These are phyloP conservation scores for Actinernus sp. DNA, from an alignment of 92 coral and sea anemone genomes.

Conservation along the genomic window DNA sequence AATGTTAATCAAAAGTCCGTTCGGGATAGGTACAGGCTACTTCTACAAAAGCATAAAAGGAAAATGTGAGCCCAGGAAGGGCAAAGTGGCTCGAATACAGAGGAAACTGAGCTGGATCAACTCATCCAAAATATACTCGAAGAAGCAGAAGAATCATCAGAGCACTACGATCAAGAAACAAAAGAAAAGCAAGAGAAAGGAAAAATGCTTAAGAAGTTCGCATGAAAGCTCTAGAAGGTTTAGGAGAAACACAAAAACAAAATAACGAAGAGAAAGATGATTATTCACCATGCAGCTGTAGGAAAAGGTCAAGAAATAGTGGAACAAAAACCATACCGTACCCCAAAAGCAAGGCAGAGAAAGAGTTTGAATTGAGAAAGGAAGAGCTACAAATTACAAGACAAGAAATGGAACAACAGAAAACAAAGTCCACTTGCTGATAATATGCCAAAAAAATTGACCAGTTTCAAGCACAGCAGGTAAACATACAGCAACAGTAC, in stretches of 20 bases:
- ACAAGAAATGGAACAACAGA: slow-evolving; percentile 43
- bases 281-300: slow-evolving; percentile 12
- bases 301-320: slow-evolving; percentile 37
- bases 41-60: slow-evolving; percentile 26
- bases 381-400: slow-evolving; percentile 42
- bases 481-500: slow-evolving; percentile 38
- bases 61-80: slow-evolving; percentile 47
- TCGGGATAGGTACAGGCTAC: slow-evolving; percentile 49
- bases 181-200: slow-evolving; percentile 47
- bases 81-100: slow-evolving; percentile 34
- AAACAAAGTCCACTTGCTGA: no score
- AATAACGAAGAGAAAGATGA: slow-evolving; percentile 26
- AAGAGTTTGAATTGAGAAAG: slow-evolving; percentile 46
- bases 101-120: slow-evolving; percentile 43
- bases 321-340: slow-evolving; percentile 39
- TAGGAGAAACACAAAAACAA: background rate
- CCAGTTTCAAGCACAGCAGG: slow-evolving; percentile 43
- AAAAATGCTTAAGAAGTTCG: slow-evolving; percentile 54
- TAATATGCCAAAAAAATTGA: slow-evolving; percentile 38
- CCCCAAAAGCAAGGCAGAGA: slow-evolving; percentile 46
- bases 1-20: slow-evolving; percentile 53
- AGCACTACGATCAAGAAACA: slow-evolving; percentile 39
- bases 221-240: slow-evolving; percentile 40
- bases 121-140: slow-evolving; percentile 50
- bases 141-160: slow-evolving; percentile 42